Evolutionary conservation across 2,888 invertebrate species (phyloP), one percentile per base, ranked within the genome.

Genomic region (Sarcophaga carnaria): DNA sequence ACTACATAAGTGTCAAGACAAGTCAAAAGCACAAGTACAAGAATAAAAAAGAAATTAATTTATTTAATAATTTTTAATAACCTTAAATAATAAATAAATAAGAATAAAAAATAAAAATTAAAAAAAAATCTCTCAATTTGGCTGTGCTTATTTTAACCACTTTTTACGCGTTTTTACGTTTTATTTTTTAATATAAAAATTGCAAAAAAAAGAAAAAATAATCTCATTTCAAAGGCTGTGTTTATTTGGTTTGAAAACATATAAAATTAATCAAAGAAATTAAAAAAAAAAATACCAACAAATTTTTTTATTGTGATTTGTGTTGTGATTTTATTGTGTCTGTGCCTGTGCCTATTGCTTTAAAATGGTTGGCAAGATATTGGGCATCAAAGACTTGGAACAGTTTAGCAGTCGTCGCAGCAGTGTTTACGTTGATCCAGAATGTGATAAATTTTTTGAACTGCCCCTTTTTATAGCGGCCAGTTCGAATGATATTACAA

Each of bases 381-480:
- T 93, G 89, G 91, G 91, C 84, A 90, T 93, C 83, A 92, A 92
- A 88, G 93, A 93, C 87, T 90, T 93, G 88, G 93, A 93, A 87
- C 92, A 91, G 88, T 92, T 92, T 81, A 93, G 93, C 88, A 93
- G 93, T 87, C 92, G 93, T 12, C 93, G 93, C 72, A 93, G 93
- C 88, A 93, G 94, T 89, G 91, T 93, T 89, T 93, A 93, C 88
- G 94, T 93, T 77, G 93, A 93, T 92, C 93, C 94, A 85, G 94
- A 93, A 88, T 93, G 94, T 88, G 94, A 93, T 82, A 93, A 93
- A 88, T 93, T 93, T 89, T 93, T 93, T 88, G 93, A 93, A 89
- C 89, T 93, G 89, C 93, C 93, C 75, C 89, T 92, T 4, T 93
- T 92, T 85, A 92, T 93, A 80, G 91, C 91, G 82, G 93, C 92